These are phyloP conservation scores for Agrypnia vestita DNA, from an alignment of 1,140 invertebrate genomes.

Conservation along the genomic window DNA sequence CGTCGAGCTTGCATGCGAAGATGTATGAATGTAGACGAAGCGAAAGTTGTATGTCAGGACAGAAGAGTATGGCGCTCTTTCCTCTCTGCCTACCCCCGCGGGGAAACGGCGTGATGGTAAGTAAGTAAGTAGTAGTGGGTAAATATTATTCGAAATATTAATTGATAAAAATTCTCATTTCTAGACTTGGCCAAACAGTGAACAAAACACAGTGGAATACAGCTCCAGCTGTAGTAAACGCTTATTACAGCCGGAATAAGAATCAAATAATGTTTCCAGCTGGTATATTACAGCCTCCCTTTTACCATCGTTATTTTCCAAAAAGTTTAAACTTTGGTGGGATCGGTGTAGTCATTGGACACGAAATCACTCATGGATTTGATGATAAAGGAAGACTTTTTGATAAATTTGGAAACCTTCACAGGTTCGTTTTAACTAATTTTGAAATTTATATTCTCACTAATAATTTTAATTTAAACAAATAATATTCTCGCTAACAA, in stretches of 20 bases:
- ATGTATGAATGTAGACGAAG: no score
- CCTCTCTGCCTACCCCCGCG: no score
- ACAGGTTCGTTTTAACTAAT: conserved; percentile 56
- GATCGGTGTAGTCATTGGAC: conserved; percentile 91
- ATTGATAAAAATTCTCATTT: conserved; percentile 14
- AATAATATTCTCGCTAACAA: no score
- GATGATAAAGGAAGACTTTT: conserved; percentile 95
- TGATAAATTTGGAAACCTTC: conserved; percentile 97
- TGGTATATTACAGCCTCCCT: conserved; percentile 92
- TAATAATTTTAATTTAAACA: neutral
- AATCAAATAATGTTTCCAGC: conserved; percentile 97
- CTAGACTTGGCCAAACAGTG: conserved; percentile 74
- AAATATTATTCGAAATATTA: no score
- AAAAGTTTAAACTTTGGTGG: conserved; percentile 88
- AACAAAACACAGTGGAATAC: conserved; percentile 93
- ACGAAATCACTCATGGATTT: conserved; percentile 89
- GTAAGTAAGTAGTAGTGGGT: no score
- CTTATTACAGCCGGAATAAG: conserved; percentile 95
- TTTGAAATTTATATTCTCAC: neutral
- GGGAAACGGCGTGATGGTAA: no score
- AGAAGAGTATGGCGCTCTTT: no score
- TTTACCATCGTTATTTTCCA: conserved; percentile 89
- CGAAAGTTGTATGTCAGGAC: no score
- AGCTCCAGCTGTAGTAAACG: conserved; percentile 94
- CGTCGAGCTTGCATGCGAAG: no score